Conservation (phyloP, 1,140 invertebrate genomes). For the Neodiprion fabricii region DNA sequence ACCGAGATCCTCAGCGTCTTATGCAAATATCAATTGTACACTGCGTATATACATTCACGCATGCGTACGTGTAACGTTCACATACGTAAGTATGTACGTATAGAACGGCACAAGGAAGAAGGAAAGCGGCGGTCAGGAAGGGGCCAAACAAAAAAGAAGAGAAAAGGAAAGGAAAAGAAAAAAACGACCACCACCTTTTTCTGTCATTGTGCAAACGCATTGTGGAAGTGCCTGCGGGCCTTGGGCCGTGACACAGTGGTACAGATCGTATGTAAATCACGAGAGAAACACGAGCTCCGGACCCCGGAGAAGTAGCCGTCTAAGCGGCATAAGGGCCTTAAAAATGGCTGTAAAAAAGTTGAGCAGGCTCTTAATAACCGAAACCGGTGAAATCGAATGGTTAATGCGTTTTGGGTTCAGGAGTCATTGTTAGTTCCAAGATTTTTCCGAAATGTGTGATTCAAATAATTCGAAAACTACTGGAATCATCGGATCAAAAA, state of each 20-base stretch:
- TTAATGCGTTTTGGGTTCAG: too few species aligned
- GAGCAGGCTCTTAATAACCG: too few species aligned
- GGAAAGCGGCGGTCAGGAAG: neutral
- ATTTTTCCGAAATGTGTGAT: too few species aligned
- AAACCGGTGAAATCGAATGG: too few species aligned
- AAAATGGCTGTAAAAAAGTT: too few species aligned
- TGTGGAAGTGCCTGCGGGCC: constrained; percentile 24
- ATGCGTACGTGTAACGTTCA: neutral
- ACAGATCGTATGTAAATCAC: constrained; percentile 46
- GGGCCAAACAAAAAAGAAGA: neutral
- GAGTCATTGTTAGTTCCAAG: too few species aligned
- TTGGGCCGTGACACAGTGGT: constrained; percentile 40
- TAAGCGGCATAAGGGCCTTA: too few species aligned
- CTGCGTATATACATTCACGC: too few species aligned
- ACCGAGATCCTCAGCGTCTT: neutral
- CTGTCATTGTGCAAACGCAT: constrained; percentile 20
- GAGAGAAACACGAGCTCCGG: constrained; percentile 28
- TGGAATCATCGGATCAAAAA: too few species aligned
- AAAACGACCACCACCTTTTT: neutral
- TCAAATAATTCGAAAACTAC: too few species aligned
- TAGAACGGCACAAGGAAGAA: too few species aligned
- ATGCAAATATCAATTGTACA: neutral
- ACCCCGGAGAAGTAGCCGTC: too few species aligned
- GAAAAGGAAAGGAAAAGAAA: neutral
- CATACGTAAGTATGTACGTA: neutral